phyloP scores from a whole-genome alignment of 64 coral and sea anemone species.

The Platygyra sinensis region DNA sequence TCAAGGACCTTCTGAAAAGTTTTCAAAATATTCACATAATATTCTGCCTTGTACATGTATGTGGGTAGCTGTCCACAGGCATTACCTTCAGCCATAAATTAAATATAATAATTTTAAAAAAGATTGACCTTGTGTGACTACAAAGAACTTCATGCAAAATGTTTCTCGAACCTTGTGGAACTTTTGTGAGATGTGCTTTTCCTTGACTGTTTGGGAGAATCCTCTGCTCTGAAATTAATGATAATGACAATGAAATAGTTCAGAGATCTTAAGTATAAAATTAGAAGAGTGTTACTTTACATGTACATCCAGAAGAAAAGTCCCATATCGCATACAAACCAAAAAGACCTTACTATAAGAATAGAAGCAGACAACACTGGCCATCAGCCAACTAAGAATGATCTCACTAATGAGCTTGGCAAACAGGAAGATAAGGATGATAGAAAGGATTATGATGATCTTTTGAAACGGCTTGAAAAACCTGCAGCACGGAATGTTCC shows the following conservation, averaged over 20 bases:
- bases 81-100: too few species aligned
- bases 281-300: background rate
- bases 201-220: background rate
- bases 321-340: background rate
- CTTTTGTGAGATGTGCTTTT: background rate
- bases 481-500: conserved; percentile 6
- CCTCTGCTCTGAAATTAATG: background rate
- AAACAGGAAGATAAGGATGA: conserved; percentile 40
- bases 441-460: conserved; percentile 57
- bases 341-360: too few species aligned
- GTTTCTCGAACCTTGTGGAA: background rate
- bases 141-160: too few species aligned
- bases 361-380: conserved; percentile 19
- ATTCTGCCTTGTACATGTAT: too few species aligned
- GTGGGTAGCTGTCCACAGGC: too few species aligned
- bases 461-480: too few species aligned
- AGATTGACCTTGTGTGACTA: too few species aligned
- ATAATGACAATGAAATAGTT: too few species aligned
- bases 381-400: conserved; percentile 29
- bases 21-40: too few species aligned
- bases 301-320: background rate
- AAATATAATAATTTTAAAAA: too few species aligned
- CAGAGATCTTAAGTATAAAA: too few species aligned
- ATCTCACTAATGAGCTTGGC: background rate
- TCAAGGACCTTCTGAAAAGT: too few species aligned